Evolutionary conservation across 2,888 invertebrate species (phyloP), one percentile per base, ranked within the genome.

Genomic region (Acheta domesticus): DNA sequence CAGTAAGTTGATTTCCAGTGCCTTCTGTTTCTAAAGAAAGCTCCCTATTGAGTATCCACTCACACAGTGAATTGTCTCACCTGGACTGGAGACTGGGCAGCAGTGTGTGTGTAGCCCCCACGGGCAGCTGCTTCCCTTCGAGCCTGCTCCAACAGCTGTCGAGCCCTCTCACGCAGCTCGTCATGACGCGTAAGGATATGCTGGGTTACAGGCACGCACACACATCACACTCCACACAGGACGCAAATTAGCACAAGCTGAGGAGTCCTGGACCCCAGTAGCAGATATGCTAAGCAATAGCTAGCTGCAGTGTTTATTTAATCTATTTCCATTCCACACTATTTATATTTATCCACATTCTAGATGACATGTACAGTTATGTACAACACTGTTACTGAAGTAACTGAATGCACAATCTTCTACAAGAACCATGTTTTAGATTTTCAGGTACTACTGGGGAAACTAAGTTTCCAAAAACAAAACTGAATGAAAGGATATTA

Each of bases 151-250:
- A 96, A 89, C 86, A 96, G 89, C 86, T 93, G 91, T 86, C 94
- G 91, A 83, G 96, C 96, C 87, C 94, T 89, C 89, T 95, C 94
- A 86, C 94, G 92, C 84, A 96, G 89, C 88, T 96, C 95, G 84
- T 94, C 93, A 85, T 95, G 94, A 80, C 95, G 91, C 83, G 93
- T 93, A 85, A 87, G 79, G 74, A 82, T 81, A 75, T 81, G 82
- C 82, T 82, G 79, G 78, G 85, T 62, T 62, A 62, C 62, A 62
- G 62, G 62, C 62, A 62, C 62, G 62, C 62, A 62, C 84, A 84
- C 62, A 62, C 62, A 62, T 62, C 62, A 62, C 62, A 84, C 85
- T 85, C 85, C 78, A 80, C 81, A 80, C 80, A 81, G 81, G 62
- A n/a, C 36, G 74, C 78, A 74, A 23, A 50, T 75, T 49, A 79